phyloP scores from a whole-genome alignment of 2,888 invertebrate genomes.

The Pecten maximus region DNA sequence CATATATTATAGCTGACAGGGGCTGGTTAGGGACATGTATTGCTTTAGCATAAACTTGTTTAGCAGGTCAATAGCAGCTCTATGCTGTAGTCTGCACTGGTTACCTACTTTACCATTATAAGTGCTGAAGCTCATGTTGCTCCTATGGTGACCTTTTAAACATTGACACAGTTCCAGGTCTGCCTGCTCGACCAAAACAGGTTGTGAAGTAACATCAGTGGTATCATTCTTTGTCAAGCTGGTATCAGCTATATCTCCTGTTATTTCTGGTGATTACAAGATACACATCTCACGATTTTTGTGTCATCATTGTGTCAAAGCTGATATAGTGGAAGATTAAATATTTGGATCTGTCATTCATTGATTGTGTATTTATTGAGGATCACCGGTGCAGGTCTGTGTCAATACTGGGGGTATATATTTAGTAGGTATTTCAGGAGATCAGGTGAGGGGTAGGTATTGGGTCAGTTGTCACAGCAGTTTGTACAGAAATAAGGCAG shows the following conservation, averaged over 20 bases:
- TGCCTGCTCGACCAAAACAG: neutral
- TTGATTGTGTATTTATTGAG: neutral
- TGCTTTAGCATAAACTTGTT: no score
- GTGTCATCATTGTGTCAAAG: neutral
- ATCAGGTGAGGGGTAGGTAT: neutral
- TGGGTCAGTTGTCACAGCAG: neutral
- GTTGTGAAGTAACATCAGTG: neutral
- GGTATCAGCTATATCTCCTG: neutral
- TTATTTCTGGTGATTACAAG: conserved; percentile 33
- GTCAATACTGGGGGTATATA: conserved; percentile 1
- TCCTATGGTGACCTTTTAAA: neutral
- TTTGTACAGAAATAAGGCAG: neutral
- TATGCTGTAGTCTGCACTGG: neutral
- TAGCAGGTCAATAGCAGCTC: no score
- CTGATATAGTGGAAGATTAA: conserved; percentile 21
- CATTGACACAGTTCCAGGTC: conserved; percentile 30
- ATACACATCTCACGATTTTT: conserved; percentile 10
- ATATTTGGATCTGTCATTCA: conserved; percentile 18
- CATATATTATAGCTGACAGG: no score
- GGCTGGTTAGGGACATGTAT: no score
- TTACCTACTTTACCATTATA: neutral
- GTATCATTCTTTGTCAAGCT: neutral
- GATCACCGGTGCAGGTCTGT: neutral
- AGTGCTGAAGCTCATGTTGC: neutral
- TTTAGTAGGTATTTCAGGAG: neutral